Conservation (phyloP, 2,888 invertebrate genomes). For the Aleiodes testaceus region DNA sequence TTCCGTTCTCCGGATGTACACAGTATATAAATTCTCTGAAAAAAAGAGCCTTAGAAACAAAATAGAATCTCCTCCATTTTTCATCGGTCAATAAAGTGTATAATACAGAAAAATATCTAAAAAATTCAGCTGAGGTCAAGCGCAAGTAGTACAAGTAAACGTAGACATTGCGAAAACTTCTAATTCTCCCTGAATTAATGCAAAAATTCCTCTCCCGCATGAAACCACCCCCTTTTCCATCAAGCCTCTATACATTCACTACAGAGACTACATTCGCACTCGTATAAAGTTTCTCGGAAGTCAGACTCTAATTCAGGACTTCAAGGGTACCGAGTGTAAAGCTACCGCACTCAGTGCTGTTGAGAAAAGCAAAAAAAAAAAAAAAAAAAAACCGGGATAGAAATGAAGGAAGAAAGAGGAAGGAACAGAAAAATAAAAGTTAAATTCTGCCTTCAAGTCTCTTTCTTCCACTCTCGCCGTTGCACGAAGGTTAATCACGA, state of each 20-base stretch:
- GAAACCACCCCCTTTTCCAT: slow-evolving; percentile 37
- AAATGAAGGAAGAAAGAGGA: not conserved
- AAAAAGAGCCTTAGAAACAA: no score
- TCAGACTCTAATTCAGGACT: slow-evolving; percentile 2
- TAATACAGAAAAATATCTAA: no score
- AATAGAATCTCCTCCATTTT: no score
- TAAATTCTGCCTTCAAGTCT: slow-evolving; percentile 8
- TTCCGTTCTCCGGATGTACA: no score
- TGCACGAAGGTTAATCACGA: slow-evolving; percentile 50
- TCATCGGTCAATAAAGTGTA: no score
- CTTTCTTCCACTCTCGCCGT: slow-evolving; percentile 13
- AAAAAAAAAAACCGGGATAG: slow-evolving; percentile 19
- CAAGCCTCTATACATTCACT: slow-evolving; percentile 39
- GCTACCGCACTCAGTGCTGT: slow-evolving; percentile 38
- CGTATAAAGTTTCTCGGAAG: slow-evolving; percentile 22
- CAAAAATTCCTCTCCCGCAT: not conserved
- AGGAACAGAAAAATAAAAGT: not conserved
- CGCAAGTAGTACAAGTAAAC: no score
- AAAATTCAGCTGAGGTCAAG: no score
- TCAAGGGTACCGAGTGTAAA: slow-evolving; percentile 16
- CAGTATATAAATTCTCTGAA: no score
- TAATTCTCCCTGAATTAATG: not conserved
- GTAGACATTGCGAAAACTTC: not conserved
- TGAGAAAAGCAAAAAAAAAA: slow-evolving; percentile 32
- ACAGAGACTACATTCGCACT: not conserved